Evolutionary conservation across 2,888 invertebrate species (phyloP).

Genomic region (Oegoconia quadripuncta): DNA sequence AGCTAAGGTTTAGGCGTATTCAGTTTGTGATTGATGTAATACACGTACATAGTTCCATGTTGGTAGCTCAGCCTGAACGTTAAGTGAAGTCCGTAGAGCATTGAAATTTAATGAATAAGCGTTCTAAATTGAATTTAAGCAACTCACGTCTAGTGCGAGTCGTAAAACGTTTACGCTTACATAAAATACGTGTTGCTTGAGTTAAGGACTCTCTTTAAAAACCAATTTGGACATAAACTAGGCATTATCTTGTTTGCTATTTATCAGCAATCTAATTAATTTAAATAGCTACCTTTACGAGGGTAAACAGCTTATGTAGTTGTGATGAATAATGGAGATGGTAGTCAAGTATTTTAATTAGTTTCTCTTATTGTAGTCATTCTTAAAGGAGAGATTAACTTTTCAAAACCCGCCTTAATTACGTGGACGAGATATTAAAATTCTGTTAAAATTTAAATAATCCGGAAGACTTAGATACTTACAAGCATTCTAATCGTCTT

Average conservation of each 20-base stretch:
- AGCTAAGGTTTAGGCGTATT: too few relatives aligned
- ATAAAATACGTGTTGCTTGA: slow-evolving; percentile 54
- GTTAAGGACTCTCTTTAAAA: slow-evolving; percentile 53
- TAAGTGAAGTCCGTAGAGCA: background rate
- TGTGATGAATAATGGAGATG: too few relatives aligned
- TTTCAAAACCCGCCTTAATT: too few relatives aligned
- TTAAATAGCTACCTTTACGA: background rate
- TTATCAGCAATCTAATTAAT: slow-evolving; percentile 8
- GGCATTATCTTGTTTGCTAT: slow-evolving; percentile 6
- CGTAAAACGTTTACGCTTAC: slow-evolving; percentile 53
- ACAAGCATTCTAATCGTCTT: too few relatives aligned
- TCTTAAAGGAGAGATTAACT: background rate
- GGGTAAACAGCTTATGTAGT: too few relatives aligned
- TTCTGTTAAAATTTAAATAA: too few relatives aligned
- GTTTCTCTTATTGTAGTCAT: background rate
- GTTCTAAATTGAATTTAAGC: slow-evolving; percentile 51
- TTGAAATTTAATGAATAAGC: slow-evolving; percentile 30
- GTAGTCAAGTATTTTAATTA: too few relatives aligned
- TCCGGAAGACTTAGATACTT: too few relatives aligned
- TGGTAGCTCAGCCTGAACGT: too few relatives aligned
- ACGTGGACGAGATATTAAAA: too few relatives aligned
- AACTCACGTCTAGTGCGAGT: slow-evolving; percentile 53
- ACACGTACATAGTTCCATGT: too few relatives aligned
- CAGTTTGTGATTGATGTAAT: too few relatives aligned
- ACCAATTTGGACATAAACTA: slow-evolving; percentile 42